Conservation (phyloP, 2,888 invertebrate species). For the Mechanitis mazaeus region DNA sequence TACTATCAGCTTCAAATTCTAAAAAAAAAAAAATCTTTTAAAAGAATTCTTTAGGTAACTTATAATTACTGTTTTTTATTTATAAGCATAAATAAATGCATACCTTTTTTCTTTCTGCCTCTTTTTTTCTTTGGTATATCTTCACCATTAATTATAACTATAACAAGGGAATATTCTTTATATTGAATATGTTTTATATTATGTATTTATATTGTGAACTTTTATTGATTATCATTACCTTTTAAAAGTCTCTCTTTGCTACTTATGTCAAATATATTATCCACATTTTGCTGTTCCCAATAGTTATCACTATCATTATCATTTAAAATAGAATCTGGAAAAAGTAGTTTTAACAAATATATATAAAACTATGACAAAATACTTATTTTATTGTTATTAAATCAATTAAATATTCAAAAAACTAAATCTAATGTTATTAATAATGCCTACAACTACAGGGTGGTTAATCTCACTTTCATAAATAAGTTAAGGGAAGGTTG, state of each 20-base stretch:
- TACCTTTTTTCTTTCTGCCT: constrained; percentile 59
- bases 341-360: neutral
- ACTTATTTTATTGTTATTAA: too few species aligned
- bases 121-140: constrained; percentile 50
- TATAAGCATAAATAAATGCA: constrained; percentile 6
- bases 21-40: too few species aligned
- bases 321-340: constrained; percentile 1
- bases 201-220: neutral
- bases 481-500: too few species aligned
- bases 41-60: too few species aligned
- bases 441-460: too few species aligned
- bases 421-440: too few species aligned
- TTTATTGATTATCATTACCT: constrained; percentile 6
- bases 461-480: too few species aligned
- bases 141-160: constrained; percentile 36
- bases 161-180: constrained; percentile 18
- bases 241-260: constrained; percentile 4
- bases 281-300: neutral
- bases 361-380: too few species aligned
- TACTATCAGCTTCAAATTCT: constrained; percentile 38
- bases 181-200: too few species aligned
- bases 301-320: neutral
- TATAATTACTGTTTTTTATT: too few species aligned
- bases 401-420: too few species aligned
- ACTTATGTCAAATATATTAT: neutral